Evolutionary conservation across 2,888 invertebrate genomes (phyloP).

Genomic region (Epirrita christyi): DNA sequence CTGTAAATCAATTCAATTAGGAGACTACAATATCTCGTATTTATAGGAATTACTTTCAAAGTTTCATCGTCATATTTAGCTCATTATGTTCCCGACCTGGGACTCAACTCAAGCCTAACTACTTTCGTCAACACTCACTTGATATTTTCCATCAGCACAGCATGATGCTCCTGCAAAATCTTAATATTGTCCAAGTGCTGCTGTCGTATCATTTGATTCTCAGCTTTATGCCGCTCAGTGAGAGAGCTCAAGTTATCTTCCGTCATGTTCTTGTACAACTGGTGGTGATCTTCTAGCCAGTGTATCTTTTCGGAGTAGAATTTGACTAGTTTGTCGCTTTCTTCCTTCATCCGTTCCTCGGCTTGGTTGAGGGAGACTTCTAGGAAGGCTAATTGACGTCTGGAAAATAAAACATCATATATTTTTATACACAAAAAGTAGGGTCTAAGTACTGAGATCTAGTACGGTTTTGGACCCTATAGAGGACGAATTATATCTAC

Average conservation of each 20-base stretch:
- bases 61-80: background rate
- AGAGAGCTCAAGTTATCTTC: slow-evolving; percentile 78
- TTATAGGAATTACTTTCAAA: background rate
- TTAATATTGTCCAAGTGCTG: slow-evolving; percentile 77
- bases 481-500: too few species aligned
- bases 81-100: background rate
- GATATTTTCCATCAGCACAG: slow-evolving; percentile 83
- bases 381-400: slow-evolving; percentile 84
- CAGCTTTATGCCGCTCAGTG: slow-evolving; percentile 73
- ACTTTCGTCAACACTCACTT: slow-evolving; percentile 56
- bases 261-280: slow-evolving; percentile 75
- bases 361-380: slow-evolving; percentile 83
- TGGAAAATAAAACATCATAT: slow-evolving; percentile 48
- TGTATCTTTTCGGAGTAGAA: slow-evolving; percentile 80
- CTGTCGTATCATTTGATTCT: slow-evolving; percentile 69
- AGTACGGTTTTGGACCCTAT: too few species aligned
- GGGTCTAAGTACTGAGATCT: too few species aligned
- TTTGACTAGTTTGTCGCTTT: slow-evolving; percentile 79
- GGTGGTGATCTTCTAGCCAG: slow-evolving; percentile 82
- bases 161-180: slow-evolving; percentile 78
- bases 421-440: background rate
- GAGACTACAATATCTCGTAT: too few species aligned
- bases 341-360: slow-evolving; percentile 85
- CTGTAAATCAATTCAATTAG: slow-evolving; percentile 47
- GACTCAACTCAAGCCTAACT: background rate